Conservation (phyloP, 2,113 vertebrate species). For the Otolemur garnettii region DNA sequence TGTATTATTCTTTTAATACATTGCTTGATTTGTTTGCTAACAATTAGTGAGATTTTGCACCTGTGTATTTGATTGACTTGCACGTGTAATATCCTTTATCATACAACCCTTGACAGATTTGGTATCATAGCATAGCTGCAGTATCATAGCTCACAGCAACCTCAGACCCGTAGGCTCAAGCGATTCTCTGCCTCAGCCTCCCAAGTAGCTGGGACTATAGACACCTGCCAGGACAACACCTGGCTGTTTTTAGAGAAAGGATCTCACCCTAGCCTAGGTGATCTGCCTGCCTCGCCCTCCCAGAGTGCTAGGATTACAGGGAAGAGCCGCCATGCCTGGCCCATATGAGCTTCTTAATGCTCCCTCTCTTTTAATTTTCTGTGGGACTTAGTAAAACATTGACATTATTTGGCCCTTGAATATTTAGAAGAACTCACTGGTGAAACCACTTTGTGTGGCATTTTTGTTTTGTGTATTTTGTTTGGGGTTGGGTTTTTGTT, state of each 20-base stretch:
- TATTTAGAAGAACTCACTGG: neutral
- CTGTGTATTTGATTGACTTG: neutral
- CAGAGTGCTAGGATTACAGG: too few relatives aligned
- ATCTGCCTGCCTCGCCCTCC: too few relatives aligned
- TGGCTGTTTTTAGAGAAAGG: too few relatives aligned
- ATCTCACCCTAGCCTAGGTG: too few relatives aligned
- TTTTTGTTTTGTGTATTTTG: neutral
- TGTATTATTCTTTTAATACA: neutral
- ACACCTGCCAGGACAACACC: too few relatives aligned
- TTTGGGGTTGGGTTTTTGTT: neutral
- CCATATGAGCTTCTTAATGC: neutral
- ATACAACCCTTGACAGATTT: neutral
- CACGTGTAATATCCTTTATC: neutral
- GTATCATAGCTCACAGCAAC: too few relatives aligned
- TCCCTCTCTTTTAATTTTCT: neutral
- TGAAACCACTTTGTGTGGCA: neutral
- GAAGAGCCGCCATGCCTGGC: too few relatives aligned
- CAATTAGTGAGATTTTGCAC: neutral
- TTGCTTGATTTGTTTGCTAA: neutral
- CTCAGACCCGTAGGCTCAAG: too few relatives aligned
- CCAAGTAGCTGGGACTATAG: too few relatives aligned
- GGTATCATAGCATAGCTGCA: too few relatives aligned
- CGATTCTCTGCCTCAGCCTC: too few relatives aligned
- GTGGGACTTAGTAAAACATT: neutral
- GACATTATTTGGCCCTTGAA: neutral